These are phyloP conservation scores for Acanthosoma haemorrhoidale DNA, from an alignment of 2,888 invertebrate genomes.

Conservation along the genomic window DNA sequence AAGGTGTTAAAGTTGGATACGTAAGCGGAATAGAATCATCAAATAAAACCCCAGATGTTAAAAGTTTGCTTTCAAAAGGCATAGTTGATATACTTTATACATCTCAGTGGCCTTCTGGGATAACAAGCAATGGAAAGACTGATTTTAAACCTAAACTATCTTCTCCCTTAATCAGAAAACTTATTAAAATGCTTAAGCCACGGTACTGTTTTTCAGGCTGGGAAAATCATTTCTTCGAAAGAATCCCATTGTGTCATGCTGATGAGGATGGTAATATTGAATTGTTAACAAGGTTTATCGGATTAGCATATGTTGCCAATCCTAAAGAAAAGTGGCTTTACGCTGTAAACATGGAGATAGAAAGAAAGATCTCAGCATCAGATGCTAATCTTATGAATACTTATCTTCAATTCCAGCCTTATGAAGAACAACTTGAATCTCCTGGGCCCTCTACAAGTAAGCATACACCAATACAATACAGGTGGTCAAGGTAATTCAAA, in stretches of 20 bases:
- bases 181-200: not conserved
- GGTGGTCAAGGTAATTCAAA: not conserved
- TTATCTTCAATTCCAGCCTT: not conserved
- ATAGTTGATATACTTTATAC: not conserved
- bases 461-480: not conserved
- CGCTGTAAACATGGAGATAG: not conserved
- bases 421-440: not conserved
- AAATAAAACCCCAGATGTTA: not conserved
- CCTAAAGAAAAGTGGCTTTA: not conserved
- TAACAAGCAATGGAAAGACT: not conserved
- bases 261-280: not conserved
- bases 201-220: not conserved
- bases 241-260: not conserved
- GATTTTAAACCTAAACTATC: not conserved
- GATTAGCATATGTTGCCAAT: not conserved
- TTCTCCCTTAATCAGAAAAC: not conserved
- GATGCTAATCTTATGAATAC: not conserved
- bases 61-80: not conserved
- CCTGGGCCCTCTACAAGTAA: not conserved
- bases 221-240: not conserved
- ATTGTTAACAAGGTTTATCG: not conserved
- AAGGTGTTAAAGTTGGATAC: not conserved
- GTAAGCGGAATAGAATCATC: not conserved
- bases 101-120: not conserved
- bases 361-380: not conserved